phyloP scores from a whole-genome alignment of 2,888 invertebrate species.

The Molorchus minor region DNA sequence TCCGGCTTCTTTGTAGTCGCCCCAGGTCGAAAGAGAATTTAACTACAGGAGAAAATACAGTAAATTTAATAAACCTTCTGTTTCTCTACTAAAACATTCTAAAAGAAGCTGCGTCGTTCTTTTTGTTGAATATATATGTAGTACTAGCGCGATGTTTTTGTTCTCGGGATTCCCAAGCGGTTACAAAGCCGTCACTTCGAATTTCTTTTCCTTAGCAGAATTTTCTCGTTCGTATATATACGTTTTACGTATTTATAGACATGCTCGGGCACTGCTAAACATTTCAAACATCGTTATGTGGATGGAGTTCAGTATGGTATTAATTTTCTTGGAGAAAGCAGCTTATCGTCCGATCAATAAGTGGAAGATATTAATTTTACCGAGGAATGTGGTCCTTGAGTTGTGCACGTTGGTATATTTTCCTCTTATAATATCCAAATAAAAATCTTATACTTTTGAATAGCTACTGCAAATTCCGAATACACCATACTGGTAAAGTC shows the following conservation, averaged over 20 bases:
- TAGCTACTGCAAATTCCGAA: no score
- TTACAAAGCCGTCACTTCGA: conserved; percentile 42
- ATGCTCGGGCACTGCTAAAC: conserved; percentile 38
- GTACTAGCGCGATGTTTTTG: conserved; percentile 32
- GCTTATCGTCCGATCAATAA: no score
- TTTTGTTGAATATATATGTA: conserved; percentile 32
- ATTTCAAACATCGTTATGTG: no score
- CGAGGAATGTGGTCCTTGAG: no score
- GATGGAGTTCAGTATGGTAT: no score
- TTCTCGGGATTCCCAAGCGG: conserved; percentile 36
- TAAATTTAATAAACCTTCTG: conserved; percentile 29
- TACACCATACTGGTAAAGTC: no score
- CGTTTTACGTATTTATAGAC: conserved; percentile 44
- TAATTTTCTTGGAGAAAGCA: no score
- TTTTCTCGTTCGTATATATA: conserved; percentile 29
- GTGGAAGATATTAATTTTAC: no score
- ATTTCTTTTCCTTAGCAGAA: conserved; percentile 39
- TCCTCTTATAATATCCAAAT: no score
- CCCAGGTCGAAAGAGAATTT: conserved; percentile 17
- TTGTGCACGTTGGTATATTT: no score
- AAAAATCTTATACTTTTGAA: no score
- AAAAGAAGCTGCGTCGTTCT: conserved; percentile 4
- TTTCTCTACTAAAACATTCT: conserved; percentile 25
- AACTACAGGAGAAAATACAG: conserved; percentile 13
- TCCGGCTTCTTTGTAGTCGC: conserved; percentile 17